These are phyloP conservation scores for Ciconia maguari DNA, from an alignment of 2,113 vertebrate genomes.

Conservation along the genomic window DNA sequence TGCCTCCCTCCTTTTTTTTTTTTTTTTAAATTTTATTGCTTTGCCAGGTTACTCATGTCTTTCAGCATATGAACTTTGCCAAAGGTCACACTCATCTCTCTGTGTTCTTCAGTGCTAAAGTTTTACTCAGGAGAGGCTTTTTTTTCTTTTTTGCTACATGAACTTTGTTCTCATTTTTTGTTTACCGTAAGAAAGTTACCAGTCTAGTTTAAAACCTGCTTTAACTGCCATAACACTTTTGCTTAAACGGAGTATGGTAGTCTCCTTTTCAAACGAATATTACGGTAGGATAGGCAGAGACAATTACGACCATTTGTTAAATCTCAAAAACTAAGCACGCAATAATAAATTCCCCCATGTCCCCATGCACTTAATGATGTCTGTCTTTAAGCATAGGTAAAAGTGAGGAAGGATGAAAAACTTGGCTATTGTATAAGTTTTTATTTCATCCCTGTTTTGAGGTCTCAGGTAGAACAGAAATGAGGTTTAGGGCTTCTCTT, in stretches of 20 bases:
- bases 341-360: neutral
- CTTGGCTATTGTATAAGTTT: neutral
- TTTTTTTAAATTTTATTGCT: neutral
- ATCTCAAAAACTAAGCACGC: neutral
- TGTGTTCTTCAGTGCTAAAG: neutral
- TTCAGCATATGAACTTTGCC: neutral
- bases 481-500: neutral
- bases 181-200: neutral
- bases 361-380: neutral
- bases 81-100: neutral
- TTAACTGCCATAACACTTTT: neutral
- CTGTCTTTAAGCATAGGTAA: neutral
- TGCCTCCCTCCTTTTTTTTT: neutral
- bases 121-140: neutral
- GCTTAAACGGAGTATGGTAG: neutral
- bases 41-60: neutral
- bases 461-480: neutral
- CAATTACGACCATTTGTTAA: neutral
- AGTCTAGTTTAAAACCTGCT: neutral
- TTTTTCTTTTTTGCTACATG: neutral
- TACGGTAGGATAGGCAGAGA: neutral
- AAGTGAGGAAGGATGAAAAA: neutral
- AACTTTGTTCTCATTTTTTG: neutral
- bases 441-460: neutral
- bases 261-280: neutral